These are phyloP conservation scores for Cryptotis parvus DNA, from an alignment of 2,113 vertebrate species.

Conservation along the genomic window DNA sequence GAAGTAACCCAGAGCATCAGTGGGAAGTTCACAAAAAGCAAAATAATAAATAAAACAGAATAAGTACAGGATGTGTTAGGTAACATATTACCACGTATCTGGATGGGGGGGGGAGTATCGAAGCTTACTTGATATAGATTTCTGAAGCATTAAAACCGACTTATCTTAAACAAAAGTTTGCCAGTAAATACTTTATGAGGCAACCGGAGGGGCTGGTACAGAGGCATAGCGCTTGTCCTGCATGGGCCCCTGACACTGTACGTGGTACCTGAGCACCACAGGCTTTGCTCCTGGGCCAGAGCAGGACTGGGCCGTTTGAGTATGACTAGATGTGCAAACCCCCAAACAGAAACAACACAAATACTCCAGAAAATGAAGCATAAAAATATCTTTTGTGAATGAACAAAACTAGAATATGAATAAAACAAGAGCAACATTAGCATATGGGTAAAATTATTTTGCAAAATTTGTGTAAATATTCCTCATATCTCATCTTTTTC, in stretches of 20 bases:
- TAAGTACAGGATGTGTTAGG: conserved; percentile 3
- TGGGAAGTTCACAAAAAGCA: too few species aligned
- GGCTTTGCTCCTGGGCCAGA: too few species aligned
- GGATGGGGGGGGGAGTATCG: too few species aligned
- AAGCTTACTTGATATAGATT: conserved; percentile 37
- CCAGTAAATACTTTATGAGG: neutral
- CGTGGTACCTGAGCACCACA: too few species aligned
- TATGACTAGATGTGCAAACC: too few species aligned
- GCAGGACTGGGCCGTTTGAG: too few species aligned
- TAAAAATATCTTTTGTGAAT: neutral
- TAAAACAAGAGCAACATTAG: conserved; percentile 8
- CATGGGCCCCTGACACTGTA: too few species aligned
- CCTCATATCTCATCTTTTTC: conserved; percentile 4
- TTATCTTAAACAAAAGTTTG: conserved; percentile 29
- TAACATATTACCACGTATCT: neutral
- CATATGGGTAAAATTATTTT: neutral
- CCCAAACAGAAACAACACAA: neutral
- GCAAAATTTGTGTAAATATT: conserved; percentile 32
- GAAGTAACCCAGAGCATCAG: too few species aligned
- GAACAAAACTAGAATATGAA: neutral
- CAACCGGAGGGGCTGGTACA: too few species aligned
- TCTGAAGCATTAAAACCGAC: conserved; percentile 16
- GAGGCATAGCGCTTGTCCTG: too few species aligned
- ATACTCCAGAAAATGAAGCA: neutral
- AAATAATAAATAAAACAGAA: too few species aligned